Conservation (phyloP, 2,888 invertebrate species). For the Monopis laevigella region DNA sequence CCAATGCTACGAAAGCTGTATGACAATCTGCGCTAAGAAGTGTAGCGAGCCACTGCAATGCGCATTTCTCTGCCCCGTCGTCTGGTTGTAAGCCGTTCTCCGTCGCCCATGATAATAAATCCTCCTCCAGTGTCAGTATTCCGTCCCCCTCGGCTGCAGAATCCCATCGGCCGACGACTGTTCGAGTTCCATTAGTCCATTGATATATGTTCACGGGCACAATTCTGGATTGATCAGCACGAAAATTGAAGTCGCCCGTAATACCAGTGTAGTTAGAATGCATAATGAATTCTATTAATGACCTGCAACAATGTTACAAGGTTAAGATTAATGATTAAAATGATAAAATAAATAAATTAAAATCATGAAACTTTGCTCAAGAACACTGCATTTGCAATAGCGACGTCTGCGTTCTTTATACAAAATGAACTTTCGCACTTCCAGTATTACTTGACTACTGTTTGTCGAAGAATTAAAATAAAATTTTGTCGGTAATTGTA, state of each 20-base stretch:
- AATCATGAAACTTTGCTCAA: too few relatives aligned
- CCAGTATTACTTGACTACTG: too few relatives aligned
- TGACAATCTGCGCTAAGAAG: constrained; percentile 78
- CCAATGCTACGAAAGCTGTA: constrained; percentile 65
- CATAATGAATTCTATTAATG: too few relatives aligned
- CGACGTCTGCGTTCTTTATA: too few relatives aligned
- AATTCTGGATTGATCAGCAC: too few relatives aligned
- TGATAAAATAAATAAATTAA: too few relatives aligned
- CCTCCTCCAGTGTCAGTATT: constrained; percentile 79
- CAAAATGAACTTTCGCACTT: too few relatives aligned
- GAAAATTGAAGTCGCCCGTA: constrained; percentile 42
- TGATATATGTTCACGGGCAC: constrained; percentile 33
- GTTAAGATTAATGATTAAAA: not conserved
- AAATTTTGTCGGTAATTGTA: too few relatives aligned
- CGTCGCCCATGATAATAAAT: constrained; percentile 72
- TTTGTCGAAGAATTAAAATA: too few relatives aligned
- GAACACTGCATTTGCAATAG: too few relatives aligned
- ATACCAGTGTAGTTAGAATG: constrained; percentile 34
- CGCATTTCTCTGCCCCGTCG: constrained; percentile 78
- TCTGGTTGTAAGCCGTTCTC: constrained; percentile 67
- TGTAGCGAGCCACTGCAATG: constrained; percentile 71
- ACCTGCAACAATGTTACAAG: too few relatives aligned
- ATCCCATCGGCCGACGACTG: constrained; percentile 71
- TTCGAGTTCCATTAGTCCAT: constrained; percentile 71
- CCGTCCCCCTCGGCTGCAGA: constrained; percentile 75